phyloP scores from a whole-genome alignment of 2,113 vertebrate species.

The Jacana jacana region DNA sequence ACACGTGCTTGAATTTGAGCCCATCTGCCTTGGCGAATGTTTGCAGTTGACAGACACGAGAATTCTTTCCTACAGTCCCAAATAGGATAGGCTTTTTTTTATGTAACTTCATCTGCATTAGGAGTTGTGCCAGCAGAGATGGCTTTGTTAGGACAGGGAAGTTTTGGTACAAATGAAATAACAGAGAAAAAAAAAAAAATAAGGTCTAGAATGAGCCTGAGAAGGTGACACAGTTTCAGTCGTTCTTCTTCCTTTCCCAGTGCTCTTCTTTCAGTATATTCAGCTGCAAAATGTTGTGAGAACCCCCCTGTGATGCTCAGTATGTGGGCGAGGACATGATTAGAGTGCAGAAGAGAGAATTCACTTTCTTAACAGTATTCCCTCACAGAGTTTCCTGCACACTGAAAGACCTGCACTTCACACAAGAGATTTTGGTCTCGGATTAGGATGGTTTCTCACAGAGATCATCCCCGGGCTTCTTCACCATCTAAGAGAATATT shows the following conservation, averaged over 20 bases:
- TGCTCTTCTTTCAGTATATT: not conserved
- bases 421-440: not conserved
- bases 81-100: not conserved
- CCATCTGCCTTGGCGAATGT: not conserved
- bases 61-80: not conserved
- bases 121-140: not conserved
- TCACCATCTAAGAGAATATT: not conserved
- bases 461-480: not conserved
- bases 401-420: slow-evolving; percentile 15
- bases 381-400: not conserved
- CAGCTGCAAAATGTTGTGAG: not conserved
- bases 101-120: not conserved
- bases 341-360: not conserved
- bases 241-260: not conserved
- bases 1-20: not conserved
- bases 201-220: not conserved
- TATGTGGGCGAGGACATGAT: not conserved
- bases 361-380: not conserved
- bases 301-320: not conserved
- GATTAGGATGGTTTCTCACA: not conserved
- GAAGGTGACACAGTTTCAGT: not conserved
- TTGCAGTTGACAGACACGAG: not conserved
- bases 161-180: not conserved
- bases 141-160: not conserved
- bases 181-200: not conserved